Base-by-base conservation (phyloP, 2,797 vertebrate species). In the Sebastes melanostomus region DNA sequence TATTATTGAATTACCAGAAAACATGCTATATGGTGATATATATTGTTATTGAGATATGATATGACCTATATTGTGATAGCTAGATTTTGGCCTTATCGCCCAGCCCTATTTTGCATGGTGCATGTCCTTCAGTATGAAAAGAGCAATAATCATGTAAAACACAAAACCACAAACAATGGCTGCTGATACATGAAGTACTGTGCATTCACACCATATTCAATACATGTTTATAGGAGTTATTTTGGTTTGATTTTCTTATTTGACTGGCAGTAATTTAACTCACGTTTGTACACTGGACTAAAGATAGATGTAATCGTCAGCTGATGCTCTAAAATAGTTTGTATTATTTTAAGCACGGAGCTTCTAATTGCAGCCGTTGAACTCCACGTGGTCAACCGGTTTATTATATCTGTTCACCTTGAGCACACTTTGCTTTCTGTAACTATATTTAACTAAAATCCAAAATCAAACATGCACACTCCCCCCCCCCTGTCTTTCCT, bases 361-460 rank as follows among this genome's bases (percentile, higher is more conserved):
- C 50, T 30, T 6, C 24, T 29, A 25, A 42, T 80, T 62, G 58
- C 25, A 42, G 66, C 25, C 27, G 10, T 32, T 62, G 18, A 66
- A 34, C 55, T 78, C 34, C 62, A 46, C 27, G 27, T 10, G 14
- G 29, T 29, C 36, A 22, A 12, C 24, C 20, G 18, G 4, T 34
- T 59, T 65, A 25, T 78, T 58, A 46, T 72, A 63, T 65, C 24
- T 66, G 52, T 55, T 68, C 30, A 62, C 61, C 65, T 66, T 72
- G 6, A 66, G 42, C 14, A n/a, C 29, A 60, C 46, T 66, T 66
- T 77, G 6, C 30, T 59, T 67, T 3, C 4, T 66, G 1, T 46
- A 30, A 11, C 42, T 72, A 29, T 58, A 14, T 29, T 46, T 75
- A 58, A 32, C 9, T 54, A 22, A 77, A 70, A 61, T 73, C 12